phyloP scores from a whole-genome alignment of 2,888 invertebrate genomes.

The Altica lythri region DNA sequence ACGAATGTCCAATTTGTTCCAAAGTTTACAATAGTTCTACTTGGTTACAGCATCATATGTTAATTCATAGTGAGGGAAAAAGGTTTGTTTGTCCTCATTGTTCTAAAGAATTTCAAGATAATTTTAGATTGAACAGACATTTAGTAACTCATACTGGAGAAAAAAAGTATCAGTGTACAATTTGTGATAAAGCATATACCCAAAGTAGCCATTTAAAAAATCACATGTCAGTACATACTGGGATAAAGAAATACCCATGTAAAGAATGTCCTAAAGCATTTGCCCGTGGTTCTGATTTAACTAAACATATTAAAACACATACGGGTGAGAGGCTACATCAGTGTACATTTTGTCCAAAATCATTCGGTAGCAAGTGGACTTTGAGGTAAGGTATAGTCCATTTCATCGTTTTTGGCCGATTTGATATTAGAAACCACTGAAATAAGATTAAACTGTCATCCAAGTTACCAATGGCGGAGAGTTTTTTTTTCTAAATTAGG shows the following conservation, averaged over 20 bases:
- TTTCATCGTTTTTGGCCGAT: too few species aligned
- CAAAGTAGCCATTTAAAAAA: slow-evolving; percentile 6
- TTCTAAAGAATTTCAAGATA: neutral
- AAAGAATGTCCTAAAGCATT: slow-evolving; percentile 51
- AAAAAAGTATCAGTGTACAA: neutral
- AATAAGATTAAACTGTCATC: too few species aligned
- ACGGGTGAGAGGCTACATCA: slow-evolving; percentile 48
- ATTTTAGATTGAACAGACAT: neutral
- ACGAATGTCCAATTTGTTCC: neutral
- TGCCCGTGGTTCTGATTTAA: slow-evolving; percentile 52
- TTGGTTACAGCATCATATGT: neutral
- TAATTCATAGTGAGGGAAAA: neutral
- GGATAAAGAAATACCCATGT: slow-evolving; percentile 51
- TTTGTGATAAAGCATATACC: slow-evolving; percentile 6
- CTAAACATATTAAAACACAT: slow-evolving; percentile 52
- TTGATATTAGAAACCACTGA: too few species aligned
- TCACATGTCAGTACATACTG: slow-evolving; percentile 34
- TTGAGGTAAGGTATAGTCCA: too few species aligned
- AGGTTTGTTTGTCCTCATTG: neutral
- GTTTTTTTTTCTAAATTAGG: too few species aligned
- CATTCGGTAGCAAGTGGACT: slow-evolving; percentile 51
- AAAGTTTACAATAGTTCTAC: neutral
- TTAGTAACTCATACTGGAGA: slow-evolving; percentile 4
- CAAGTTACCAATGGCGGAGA: too few species aligned
- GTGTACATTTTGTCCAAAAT: slow-evolving; percentile 50